Evolutionary conservation across 2,888 invertebrate genomes (phyloP), one percentile per base, ranked within the genome.

Genomic region (Perizoma affinitatum): DNA sequence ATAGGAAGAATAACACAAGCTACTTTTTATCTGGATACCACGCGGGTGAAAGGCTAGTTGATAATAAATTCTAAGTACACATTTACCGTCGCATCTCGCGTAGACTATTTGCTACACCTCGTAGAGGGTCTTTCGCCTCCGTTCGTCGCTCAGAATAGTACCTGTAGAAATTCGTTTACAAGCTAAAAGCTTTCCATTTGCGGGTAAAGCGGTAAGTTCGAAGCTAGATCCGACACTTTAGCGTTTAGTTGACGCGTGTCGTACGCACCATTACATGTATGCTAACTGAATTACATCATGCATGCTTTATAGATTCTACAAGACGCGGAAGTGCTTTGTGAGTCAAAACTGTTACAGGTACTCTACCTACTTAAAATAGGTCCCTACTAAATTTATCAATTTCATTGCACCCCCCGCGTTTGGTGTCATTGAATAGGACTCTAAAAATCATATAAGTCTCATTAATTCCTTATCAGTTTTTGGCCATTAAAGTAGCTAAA

Each of bases 101-200:
- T 55, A 57, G 57, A 54, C 35, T 6, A 40, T n/a, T 22, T 7
- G 45, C 56, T 57, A 57, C 49, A 49, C 44, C 22, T 3, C 57
- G 60, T 60, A 55, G 56, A 61, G 50, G 33, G 38, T 57, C 49
- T 48, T 50, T 22, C 56, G 61, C 55, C 53, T 57, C 44, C 36
- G 9, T 38, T 50, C 45, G 43, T 53, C 53, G 44, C 10, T 50
- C n/a, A 44, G 53, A 38, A 48, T 42, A 61, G 6, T 58, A 56
- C 59, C 77, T 77, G 22, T 74, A 82, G 78, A 83, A 87, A 87
- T 86, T 87, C 83, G 82, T 84, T 85, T 85, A 85, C 76, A 78
- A 78, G 79, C 78, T 88, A 87, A 87, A 88, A 87, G 88, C 84
- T 87, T 87, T 87, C 84, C 82, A 87, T 88, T 87, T 85, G 76